Conservation (phyloP, 2,888 invertebrate genomes). For the Vanessa cardui region DNA sequence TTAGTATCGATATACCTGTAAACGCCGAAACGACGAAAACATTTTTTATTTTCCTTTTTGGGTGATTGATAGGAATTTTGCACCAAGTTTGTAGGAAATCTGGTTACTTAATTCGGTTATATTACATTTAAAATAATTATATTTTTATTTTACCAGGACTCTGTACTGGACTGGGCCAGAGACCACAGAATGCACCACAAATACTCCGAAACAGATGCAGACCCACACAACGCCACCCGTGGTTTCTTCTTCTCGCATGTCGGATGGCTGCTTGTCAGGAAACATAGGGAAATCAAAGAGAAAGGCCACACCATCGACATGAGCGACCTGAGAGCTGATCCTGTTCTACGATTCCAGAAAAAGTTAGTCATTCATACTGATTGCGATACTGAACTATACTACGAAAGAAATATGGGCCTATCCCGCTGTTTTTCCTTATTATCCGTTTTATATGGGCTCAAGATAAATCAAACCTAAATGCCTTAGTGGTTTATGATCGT, state of each 20-base stretch:
- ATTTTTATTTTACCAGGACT: constrained; percentile 81
- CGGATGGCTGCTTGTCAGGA: constrained; percentile 95
- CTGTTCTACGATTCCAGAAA: constrained; percentile 91
- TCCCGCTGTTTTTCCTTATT: no score
- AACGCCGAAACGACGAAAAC: no score
- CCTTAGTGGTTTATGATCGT: no score
- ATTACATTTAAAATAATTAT: not conserved
- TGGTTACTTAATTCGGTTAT: not conserved
- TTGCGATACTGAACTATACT: no score
- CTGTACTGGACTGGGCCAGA: constrained; percentile 90
- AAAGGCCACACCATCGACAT: constrained; percentile 94
- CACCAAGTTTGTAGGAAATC: no score
- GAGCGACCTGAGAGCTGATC: constrained; percentile 91
- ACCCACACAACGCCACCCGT: constrained; percentile 94
- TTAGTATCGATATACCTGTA: no score
- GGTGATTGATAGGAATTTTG: no score
- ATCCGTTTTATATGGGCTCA: no score
- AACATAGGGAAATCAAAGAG: constrained; percentile 94
- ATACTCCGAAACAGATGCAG: constrained; percentile 96
- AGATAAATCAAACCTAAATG: no score
- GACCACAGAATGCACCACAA: constrained; percentile 95
- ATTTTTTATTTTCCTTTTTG: no score
- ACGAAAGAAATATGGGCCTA: no score
- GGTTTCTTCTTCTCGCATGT: constrained; percentile 98
- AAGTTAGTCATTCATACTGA: constrained; percentile 82